Conservation (phyloP, 2,113 vertebrate genomes). For the Prietella phreatophila region DNA sequence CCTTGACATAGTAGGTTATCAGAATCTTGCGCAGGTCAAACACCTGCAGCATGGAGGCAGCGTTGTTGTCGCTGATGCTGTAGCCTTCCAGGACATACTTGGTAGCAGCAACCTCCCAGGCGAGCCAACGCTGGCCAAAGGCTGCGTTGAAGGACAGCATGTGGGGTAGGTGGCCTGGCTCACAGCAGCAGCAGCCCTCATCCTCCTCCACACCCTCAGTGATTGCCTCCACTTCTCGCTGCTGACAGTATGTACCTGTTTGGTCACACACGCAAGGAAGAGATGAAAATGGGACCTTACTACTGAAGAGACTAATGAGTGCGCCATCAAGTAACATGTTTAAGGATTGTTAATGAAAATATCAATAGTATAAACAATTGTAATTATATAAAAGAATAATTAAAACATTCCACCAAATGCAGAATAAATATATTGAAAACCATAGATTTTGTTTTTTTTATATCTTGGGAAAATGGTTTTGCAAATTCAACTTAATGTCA, state of each 20-base stretch:
- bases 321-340: not conserved
- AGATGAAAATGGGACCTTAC: not conserved
- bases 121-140: slow-evolving; percentile 91
- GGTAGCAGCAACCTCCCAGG: slow-evolving; percentile 89
- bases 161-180: slow-evolving; percentile 85
- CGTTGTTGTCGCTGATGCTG: slow-evolving; percentile 91
- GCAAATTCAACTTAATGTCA: not conserved
- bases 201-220: slow-evolving; percentile 90
- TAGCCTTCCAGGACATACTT: slow-evolving; percentile 91
- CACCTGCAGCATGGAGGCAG: slow-evolving; percentile 88
- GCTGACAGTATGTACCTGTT: slow-evolving; percentile 88
- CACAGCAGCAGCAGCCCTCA: slow-evolving; percentile 90
- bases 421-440: not conserved
- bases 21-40: slow-evolving; percentile 91
- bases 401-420: not conserved
- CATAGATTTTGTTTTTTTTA: not conserved
- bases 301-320: not conserved
- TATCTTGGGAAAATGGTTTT: not conserved
- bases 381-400: too few relatives aligned
- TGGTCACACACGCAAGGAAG: not conserved
- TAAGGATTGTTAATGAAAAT: not conserved
- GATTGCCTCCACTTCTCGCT: slow-evolving; percentile 91
- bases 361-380: too few relatives aligned
- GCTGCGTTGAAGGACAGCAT: slow-evolving; percentile 88
- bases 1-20: slow-evolving; percentile 92